Conservation (phyloP, 2,888 invertebrate species). For the Falcaria lacertinaria region DNA sequence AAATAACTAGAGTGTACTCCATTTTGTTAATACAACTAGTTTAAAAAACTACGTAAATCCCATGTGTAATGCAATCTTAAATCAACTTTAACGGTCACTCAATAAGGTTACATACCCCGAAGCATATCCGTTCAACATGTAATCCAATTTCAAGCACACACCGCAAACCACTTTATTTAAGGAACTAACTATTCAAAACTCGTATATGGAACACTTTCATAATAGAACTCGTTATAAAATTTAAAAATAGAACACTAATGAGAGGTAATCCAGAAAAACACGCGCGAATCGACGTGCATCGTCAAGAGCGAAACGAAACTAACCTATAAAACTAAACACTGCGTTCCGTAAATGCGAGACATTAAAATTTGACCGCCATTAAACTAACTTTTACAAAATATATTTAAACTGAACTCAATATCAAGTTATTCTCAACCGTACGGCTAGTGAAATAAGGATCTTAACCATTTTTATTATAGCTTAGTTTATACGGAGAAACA, state of each 20-base stretch:
- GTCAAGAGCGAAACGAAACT: conserved; percentile 53
- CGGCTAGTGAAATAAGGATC: conserved; percentile 1
- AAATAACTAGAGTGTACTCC: too few species aligned
- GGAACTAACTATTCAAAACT: neutral
- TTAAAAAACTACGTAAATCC: neutral
- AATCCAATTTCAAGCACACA: conserved; percentile 8
- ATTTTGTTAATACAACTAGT: neutral
- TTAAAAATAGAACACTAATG: conserved; percentile 17
- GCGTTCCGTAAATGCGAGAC: conserved; percentile 43
- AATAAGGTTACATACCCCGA: neutral
- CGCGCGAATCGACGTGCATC: conserved; percentile 30
- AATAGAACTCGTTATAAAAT: conserved; percentile 5
- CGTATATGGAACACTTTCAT: conserved; percentile 2
- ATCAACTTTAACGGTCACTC: neutral
- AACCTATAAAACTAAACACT: conserved; percentile 59
- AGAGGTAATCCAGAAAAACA: conserved; percentile 23
- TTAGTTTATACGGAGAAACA: conserved; percentile 15
- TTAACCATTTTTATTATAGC: conserved; percentile 3
- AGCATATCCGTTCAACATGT: conserved; percentile 3
- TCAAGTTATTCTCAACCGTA: conserved; percentile 33
- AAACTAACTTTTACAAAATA: conserved; percentile 39
- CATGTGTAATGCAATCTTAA: neutral
- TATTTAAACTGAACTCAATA: conserved; percentile 14
- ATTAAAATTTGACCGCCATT: conserved; percentile 72
- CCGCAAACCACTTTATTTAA: neutral